Evolutionary conservation across 2,888 invertebrate species (phyloP), one percentile per base, ranked within the genome.

Genomic region (Trichogramma dendrolimi): DNA sequence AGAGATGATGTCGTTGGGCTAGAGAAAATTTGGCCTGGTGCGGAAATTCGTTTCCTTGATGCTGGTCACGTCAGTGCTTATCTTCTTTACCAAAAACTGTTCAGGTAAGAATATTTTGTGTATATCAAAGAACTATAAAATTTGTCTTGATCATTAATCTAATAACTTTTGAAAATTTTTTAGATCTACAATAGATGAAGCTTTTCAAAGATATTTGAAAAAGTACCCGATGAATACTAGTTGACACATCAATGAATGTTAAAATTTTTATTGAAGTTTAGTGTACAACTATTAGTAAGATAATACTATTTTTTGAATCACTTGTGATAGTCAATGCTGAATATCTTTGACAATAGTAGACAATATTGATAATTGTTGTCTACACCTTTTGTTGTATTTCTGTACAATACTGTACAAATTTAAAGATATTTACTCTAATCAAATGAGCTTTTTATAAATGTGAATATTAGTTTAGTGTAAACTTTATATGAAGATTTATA

Each of bases 1-100:
- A 85, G 93, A 41, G 89, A 91, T 4, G 91, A 91, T 56, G 90
- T 91, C 54, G 85, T 90, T 57, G 86, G 88, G 62, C 82, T 97
- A 53, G 88, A 91, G 71, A 89, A 94, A 72, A 86, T 97, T 70
- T 97, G 97, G 97, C 95, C 95, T 0, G 95, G 94, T 3, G 89
- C 89, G 4, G 92, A 94, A 77, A 86, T 96, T 51, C 86, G 92
- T 61, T 93, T 90, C 76, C 84, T 97, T 14, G 87, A 95, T 78
- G 88, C 92, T 4, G 94, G 94, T 0, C 97, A 97, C 78, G 91
- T 97, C 4, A 86, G 89, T 69, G 94, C 93, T 0, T 95, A 95
- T 76, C 84, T 96, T 56, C 84, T 92, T 71, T 89, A 94, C 76
- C 91, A 94, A 76, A 88, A 90, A 71, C 81, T 90, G 38, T 96